These are phyloP conservation scores for Corythoichthys intestinalis DNA, from an alignment of 2,113 vertebrate genomes.

Conservation along the genomic window DNA sequence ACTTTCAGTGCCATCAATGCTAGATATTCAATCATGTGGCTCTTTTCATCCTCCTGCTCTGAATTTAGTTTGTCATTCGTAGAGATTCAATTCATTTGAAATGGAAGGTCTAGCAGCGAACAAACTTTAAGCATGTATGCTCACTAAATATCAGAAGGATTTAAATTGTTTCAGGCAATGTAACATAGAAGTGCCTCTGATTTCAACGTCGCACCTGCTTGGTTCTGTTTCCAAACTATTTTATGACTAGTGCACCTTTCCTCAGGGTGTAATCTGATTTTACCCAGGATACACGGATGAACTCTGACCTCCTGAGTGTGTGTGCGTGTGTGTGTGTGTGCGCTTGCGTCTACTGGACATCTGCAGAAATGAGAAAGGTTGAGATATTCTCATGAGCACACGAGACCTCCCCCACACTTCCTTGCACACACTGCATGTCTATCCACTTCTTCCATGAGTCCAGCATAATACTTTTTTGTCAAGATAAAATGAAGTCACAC, in stretches of 20 bases:
- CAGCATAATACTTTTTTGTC: neutral
- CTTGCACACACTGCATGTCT: conserved; percentile 14
- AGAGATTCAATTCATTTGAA: no score
- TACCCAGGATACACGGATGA: conserved; percentile 10
- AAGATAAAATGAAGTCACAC: neutral
- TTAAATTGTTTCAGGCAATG: neutral
- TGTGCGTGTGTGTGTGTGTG: conserved; percentile 27
- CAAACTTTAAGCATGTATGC: no score
- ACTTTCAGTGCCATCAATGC: no score
- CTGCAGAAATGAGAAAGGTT: conserved; percentile 60
- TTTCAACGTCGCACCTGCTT: neutral
- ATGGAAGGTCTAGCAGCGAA: no score
- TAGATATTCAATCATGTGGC: no score
- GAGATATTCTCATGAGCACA: conserved; percentile 42
- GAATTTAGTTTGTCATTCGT: no score
- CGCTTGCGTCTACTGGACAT: conserved; percentile 39
- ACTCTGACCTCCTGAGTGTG: conserved; percentile 15
- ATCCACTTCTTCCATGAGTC: neutral
- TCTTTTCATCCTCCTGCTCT: no score
- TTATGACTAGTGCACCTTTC: neutral
- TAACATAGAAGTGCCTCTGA: neutral
- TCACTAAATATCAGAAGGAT: no score
- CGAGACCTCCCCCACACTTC: conserved; percentile 54
- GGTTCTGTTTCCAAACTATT: neutral
- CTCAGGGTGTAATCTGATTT: conserved; percentile 8